Conservation (phyloP, 2,888 invertebrate genomes). For the Brenthis daphne region DNA sequence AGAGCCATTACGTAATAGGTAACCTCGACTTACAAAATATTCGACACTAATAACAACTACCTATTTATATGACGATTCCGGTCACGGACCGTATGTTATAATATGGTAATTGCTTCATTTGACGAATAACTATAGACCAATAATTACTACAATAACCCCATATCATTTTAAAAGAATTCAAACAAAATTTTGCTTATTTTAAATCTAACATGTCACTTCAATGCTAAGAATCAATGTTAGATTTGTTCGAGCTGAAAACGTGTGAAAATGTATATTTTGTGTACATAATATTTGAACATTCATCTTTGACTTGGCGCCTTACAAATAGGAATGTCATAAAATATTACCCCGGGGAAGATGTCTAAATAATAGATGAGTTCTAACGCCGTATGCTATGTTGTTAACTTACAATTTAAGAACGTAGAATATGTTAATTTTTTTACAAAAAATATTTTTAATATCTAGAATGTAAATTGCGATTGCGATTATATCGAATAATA, state of each 20-base stretch:
- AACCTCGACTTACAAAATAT: too few relatives aligned
- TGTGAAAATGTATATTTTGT: constrained; percentile 19
- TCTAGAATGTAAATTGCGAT: too few relatives aligned
- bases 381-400: neutral
- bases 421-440: neutral
- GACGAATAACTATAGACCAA: neutral
- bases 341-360: constrained; percentile 11
- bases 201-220: neutral
- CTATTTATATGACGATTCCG: too few relatives aligned
- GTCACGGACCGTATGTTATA: too few relatives aligned
- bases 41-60: too few relatives aligned
- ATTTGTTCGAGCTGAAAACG: constrained; percentile 8
- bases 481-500: too few relatives aligned
- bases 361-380: constrained; percentile 11
- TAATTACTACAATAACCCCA: neutral
- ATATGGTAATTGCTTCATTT: too few relatives aligned
- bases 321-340: constrained; percentile 13
- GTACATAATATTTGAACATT: constrained; percentile 23
- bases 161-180: neutral
- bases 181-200: neutral
- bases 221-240: constrained; percentile 1
- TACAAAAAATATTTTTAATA: too few relatives aligned
- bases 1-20: too few relatives aligned
- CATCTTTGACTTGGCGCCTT: constrained; percentile 9
- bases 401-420: neutral